Base-by-base conservation (phyloP, 2,113 vertebrate genomes). In the Tauraco erythrolophus region DNA sequence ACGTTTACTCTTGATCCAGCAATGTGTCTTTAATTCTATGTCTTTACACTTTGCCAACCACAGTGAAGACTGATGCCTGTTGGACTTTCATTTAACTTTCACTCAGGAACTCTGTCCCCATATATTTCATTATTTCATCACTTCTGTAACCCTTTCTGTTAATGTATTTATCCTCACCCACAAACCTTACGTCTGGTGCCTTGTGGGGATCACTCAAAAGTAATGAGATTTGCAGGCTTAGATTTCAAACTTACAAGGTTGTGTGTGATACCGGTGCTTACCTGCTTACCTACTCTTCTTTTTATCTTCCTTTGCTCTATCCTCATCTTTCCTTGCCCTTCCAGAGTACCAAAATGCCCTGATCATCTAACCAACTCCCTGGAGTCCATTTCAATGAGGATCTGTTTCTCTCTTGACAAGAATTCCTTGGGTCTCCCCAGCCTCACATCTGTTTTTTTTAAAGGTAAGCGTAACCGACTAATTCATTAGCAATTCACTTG, bases 401-500 rank as follows among this genome's bases (percentile, higher is more conserved):
- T 80, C 66, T 88, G 15, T 74, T 94, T 89, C 70, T 92, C 9
- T 2, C 84, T 54, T 30, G 61, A 71, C 66, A 65, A 56, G 46
- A 87, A 91, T 50, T 87, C 58, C 48, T 56, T 45, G 15, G 37
- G 61, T 89, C 23, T 84, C 68, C 50, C 37, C 61, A 90, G 60
- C 62, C 64, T 78, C 3, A 1, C 14, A 65, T 41, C 4, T 45
- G 33, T 24, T 41, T 88, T 66, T 64, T 31, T 4, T 9, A 88
- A 71, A 56, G 13, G 9, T 45, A 50, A 92, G 37, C 2, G 4
- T 64, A 87, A 88, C 50, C 2, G 11, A 68, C 22, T 54, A 78
- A 46, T 91, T 91, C 61, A 82, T 94, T 82, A 90, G 76, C 57
- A 89, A 70, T 84, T 83, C 65, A 68, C 50, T 82, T 88, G 93